phyloP scores from a whole-genome alignment of 2,113 vertebrate species.

The Lasiurus cinereus region DNA sequence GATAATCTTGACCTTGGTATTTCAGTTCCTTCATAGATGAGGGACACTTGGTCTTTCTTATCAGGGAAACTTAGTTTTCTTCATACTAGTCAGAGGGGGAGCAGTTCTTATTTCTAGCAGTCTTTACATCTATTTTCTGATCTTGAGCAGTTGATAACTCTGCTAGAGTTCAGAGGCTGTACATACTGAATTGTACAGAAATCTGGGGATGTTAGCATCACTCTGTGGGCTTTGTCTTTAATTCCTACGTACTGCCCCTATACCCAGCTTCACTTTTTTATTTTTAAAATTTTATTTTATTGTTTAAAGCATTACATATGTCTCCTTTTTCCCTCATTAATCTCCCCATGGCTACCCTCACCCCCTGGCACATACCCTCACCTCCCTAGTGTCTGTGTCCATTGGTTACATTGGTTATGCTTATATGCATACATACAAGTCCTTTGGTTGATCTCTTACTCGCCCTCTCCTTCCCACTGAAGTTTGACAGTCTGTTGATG shows the following conservation, averaged over 20 bases:
- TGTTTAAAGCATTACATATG: too few species aligned
- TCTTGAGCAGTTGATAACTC: not conserved
- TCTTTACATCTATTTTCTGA: not conserved
- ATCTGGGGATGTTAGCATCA: not conserved
- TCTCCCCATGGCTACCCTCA: too few species aligned
- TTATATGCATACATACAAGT: too few species aligned
- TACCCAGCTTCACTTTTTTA: not conserved
- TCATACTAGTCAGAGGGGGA: conserved; percentile 12
- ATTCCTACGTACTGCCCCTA: not conserved
- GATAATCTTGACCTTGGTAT: not conserved
- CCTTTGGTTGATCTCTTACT: too few species aligned
- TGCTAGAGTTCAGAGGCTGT: not conserved
- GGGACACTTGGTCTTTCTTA: not conserved
- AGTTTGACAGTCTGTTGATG: too few species aligned
- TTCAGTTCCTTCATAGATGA: conserved; percentile 37
- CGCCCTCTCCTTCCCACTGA: too few species aligned
- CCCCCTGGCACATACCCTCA: too few species aligned
- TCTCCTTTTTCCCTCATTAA: too few species aligned
- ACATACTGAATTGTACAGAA: not conserved
- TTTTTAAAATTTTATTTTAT: too few species aligned
- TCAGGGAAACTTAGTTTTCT: not conserved
- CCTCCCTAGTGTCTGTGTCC: too few species aligned
- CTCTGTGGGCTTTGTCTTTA: not conserved
- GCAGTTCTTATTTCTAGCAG: not conserved
- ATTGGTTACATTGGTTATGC: too few species aligned